Evolutionary conservation across 2,888 invertebrate species (phyloP), one percentile per base, ranked within the genome.

Genomic region (Tiliacea citrago): DNA sequence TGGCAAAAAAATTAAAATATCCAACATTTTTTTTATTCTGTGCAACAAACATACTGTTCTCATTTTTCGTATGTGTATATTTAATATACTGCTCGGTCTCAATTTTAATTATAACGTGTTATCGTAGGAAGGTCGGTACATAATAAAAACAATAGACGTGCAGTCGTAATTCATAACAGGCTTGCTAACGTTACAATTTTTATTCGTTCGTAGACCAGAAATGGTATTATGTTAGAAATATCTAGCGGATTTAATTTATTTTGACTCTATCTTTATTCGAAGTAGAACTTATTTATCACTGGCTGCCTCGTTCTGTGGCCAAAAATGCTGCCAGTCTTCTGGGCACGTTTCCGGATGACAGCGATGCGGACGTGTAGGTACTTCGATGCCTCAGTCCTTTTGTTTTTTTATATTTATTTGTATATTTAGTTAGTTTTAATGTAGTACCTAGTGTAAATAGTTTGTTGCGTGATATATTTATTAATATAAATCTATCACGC

Each of bases 31-130:
- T 45, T 39, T 24, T 24, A 39, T 47, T 76, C 12, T 35, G 47
- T 63, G 45, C 13, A 24, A 77, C 42, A 51, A 66, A 66, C 49
- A 58, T 12, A 78, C 68, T 12, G 18, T 49, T 45, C 1, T 5
- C 0, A 10, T 29, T 24, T 49, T 78, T 45, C 35, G 24, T 42
- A 58, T 12, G 12, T 8, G 45, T 39, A 18, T 13, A 21, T 49
- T 58, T 1, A 13, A 73, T 51, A 18, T 61, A 49, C n/a, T 16
- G 47, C 21, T 18, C 29, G 29, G 53, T 47, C 47, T 79, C 60
- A 39, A 79, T 47, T 70, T 60, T 53, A 79, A 75, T 79, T 79
- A 75, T n/a, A 49, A 71, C 45, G 8, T n/a, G 70, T 60, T 79
- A 61, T 71, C 45, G 51, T 58, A 51, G 12, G 18, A 51, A 78